A percentile compares a stretch with the other conserved stretches of the same genome.
Conservation (phyloP, 2,797 vertebrate genomes). For the Lophius americanus region DNA sequence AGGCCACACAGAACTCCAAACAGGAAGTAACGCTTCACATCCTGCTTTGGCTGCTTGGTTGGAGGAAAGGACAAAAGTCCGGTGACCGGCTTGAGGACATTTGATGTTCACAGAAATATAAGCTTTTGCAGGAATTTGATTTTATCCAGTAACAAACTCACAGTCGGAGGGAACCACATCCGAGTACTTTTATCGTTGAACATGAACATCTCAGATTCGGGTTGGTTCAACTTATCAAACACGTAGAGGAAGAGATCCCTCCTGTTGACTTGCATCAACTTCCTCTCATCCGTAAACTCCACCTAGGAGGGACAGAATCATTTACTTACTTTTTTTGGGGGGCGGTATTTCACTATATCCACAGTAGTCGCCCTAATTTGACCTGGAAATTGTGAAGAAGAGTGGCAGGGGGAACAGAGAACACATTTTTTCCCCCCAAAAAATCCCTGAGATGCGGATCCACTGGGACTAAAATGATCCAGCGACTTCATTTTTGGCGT, state of each 20-base stretch:
- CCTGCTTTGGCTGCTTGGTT: slow-evolving; percentile 84
- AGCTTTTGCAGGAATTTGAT: no score
- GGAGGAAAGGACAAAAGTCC: slow-evolving; percentile 16
- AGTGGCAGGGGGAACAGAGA: no score
- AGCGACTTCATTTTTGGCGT: no score
- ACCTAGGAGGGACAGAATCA: slow-evolving; percentile 63
- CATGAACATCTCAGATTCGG: slow-evolving; percentile 88
- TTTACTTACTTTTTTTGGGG: background rate
- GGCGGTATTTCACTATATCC: no score
- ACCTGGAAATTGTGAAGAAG: no score
- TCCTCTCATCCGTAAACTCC: slow-evolving; percentile 67
- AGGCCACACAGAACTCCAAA: slow-evolving; percentile 95
- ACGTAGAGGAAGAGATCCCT: slow-evolving; percentile 91
- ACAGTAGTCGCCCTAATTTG: no score
- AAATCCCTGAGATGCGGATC: no score
- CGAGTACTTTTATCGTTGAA: slow-evolving; percentile 87
- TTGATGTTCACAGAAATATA: no score
- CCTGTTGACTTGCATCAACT: slow-evolving; percentile 83
- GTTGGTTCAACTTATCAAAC: slow-evolving; percentile 87
- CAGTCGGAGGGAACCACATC: slow-evolving; percentile 93
- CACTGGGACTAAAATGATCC: no score
- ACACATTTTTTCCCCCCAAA: no score
- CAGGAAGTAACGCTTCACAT: slow-evolving; percentile 90
- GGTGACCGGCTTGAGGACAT: no score
- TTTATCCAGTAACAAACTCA: slow-evolving; percentile 53